phyloP scores from a whole-genome alignment of 1,140 invertebrate genomes.

The Dreissena polymorpha region DNA sequence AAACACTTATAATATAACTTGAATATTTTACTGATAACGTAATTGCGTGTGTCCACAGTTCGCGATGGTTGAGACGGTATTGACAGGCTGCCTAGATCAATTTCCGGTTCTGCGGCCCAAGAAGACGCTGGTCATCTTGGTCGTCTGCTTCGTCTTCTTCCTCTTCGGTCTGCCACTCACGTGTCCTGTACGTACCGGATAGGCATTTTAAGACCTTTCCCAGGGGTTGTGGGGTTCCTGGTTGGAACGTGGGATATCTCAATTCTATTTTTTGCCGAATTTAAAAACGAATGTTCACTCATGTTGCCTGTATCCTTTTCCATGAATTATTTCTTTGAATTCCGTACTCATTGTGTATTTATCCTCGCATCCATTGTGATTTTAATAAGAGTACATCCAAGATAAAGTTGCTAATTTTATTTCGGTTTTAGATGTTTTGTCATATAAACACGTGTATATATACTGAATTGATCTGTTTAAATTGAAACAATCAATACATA shows the following conservation, averaged over 20 bases:
- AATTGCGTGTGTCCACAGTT: conserved; percentile 84
- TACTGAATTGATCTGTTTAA: no score
- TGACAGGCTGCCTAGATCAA: conserved; percentile 87
- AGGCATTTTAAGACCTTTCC: neutral
- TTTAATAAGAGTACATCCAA: no score
- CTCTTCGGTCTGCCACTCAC: conserved; percentile 85
- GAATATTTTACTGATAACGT: neutral
- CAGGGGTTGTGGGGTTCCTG: neutral
- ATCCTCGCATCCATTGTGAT: no score
- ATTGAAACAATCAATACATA: no score
- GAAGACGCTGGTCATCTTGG: conserved; percentile 83
- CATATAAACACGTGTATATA: no score
- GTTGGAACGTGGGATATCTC: neutral
- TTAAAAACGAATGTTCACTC: neutral
- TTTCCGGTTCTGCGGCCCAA: conserved; percentile 80
- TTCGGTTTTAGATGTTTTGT: no score
- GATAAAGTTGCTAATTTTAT: no score
- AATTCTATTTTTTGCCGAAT: neutral
- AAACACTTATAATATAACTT: no score
- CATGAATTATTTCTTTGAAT: neutral
- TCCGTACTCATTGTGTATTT: neutral
- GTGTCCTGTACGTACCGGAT: conserved; percentile 60
- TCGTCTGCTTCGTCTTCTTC: conserved; percentile 84
- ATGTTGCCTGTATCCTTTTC: neutral
- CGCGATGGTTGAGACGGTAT: conserved; percentile 90